These are phyloP conservation scores for Dilophus febrilis DNA, from an alignment of 2,888 invertebrate species.

Conservation along the genomic window DNA sequence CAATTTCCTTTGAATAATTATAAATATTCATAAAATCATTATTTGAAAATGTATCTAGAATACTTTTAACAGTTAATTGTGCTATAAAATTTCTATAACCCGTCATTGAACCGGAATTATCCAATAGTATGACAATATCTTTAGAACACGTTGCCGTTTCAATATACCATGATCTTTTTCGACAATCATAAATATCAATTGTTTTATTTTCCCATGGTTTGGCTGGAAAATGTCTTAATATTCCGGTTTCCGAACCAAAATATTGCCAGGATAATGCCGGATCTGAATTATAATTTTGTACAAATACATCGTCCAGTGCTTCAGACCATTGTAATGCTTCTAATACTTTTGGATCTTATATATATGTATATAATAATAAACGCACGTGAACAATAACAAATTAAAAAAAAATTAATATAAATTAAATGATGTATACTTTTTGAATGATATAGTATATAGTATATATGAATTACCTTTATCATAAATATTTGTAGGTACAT, in stretches of 20 bases:
- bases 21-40: slow-evolving; percentile 95
- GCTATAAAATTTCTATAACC: slow-evolving; percentile 64
- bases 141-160: slow-evolving; percentile 96
- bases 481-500: slow-evolving; percentile 87
- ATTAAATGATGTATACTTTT: background rate
- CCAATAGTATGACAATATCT: slow-evolving; percentile 88
- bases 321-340: slow-evolving; percentile 85
- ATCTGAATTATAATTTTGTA: slow-evolving; percentile 70
- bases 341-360: slow-evolving; percentile 36
- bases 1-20: slow-evolving; percentile 54
- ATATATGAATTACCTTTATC: slow-evolving; percentile 46
- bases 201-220: slow-evolving; percentile 47
- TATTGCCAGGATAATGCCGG: slow-evolving; percentile 93
- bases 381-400: background rate
- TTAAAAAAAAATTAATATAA: slow-evolving; percentile 1
- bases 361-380: slow-evolving; percentile 11
- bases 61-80: slow-evolving; percentile 67
- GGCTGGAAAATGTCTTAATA: slow-evolving; percentile 83
- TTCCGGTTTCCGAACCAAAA: slow-evolving; percentile 87
- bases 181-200: slow-evolving; percentile 74
- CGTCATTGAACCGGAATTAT: slow-evolving; percentile 93
- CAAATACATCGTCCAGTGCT: slow-evolving; percentile 64
- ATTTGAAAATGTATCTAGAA: slow-evolving; percentile 89
- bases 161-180: slow-evolving; percentile 88
- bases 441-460: background rate